Conservation (phyloP, 1,140 invertebrate genomes). For the Reticulitermes speratus region DNA sequence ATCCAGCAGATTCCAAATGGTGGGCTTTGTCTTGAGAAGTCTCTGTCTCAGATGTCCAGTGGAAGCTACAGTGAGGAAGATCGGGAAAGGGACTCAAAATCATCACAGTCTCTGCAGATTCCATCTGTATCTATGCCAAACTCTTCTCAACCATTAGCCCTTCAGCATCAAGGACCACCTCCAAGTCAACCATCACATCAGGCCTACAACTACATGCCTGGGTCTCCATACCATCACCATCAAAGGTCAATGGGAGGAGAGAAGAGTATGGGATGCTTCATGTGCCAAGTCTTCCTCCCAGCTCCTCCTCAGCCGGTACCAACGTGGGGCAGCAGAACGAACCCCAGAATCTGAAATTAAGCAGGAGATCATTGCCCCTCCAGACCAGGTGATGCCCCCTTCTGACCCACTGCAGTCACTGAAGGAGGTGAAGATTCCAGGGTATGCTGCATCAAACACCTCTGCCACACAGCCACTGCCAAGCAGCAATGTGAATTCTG, state of each 20-base stretch:
- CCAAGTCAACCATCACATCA: slow-evolving; percentile 12
- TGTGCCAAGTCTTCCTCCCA: not conserved
- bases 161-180: not conserved
- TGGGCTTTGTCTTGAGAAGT: slow-evolving; percentile 16
- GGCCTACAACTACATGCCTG: slow-evolving; percentile 15
- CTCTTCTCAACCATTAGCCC: not conserved
- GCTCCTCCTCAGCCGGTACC: not conserved
- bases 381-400: slow-evolving; percentile 52
- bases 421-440: slow-evolving; percentile 78
- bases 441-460: slow-evolving; percentile 51
- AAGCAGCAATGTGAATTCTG: slow-evolving; percentile 14
- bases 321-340: slow-evolving; percentile 46
- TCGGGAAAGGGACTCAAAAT: not conserved
- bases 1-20: slow-evolving; percentile 9
- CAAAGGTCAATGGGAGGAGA: not conserved
- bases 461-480: slow-evolving; percentile 43
- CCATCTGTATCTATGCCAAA: not conserved
- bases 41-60: not conserved
- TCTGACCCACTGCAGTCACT: slow-evolving; percentile 73
- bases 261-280: not conserved
- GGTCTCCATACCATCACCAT: not conserved
- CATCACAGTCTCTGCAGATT: not conserved
- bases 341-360: slow-evolving; percentile 80
- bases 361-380: slow-evolving; percentile 59
- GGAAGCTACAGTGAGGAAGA: slow-evolving; percentile 20